Evolutionary conservation across 2,888 invertebrate species (phyloP), one percentile per base, ranked within the genome.

Genomic region (Spilosoma lubricipeda): DNA sequence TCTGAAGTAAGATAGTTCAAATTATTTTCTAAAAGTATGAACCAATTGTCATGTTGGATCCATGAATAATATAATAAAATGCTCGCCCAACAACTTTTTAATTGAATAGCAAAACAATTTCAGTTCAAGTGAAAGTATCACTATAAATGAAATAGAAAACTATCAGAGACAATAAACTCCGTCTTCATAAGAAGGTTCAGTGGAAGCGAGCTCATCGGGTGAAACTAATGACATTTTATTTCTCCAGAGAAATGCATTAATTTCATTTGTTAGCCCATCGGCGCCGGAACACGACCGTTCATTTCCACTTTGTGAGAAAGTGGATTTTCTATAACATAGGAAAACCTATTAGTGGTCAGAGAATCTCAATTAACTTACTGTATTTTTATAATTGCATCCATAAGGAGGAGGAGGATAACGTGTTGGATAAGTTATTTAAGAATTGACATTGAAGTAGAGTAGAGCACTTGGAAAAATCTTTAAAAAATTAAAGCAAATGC

Each of bases 181-280:
- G 87, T 88, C 88, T 87, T 86, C 87, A 86, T 87, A 85, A 89
- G 88, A 86, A 87, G 87, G 86, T 88, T 88, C 89, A 75, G 81
- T 75, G 86, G 88, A 83, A 86, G 88, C 91, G 88, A 90, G 85
- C 93, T 93, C 94, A 94, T 93, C 93, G 93, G 87, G 90, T 89
- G 90, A 91, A 92, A 93, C 93, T 95, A 95, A 95, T 93, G 93
- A 93, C 93, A 93, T 94, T 94, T 94, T 94, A 94, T 94, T 93
- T 93, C 95, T 93, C 95, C 84, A 82, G 95, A 93, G 95, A 90
- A 92, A 93, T 94, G 94, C 93, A 94, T 94, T 95, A 95, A 95
- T 94, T 94, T 95, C 93, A 95, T 95, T 95, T 94, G 93, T 92
- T 92, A 91, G 91, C 92, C 90, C 92, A 93, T 93, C 92, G 93